Base-by-base conservation (phyloP, 2,888 invertebrate genomes). In the Clitarchus hookeri region DNA sequence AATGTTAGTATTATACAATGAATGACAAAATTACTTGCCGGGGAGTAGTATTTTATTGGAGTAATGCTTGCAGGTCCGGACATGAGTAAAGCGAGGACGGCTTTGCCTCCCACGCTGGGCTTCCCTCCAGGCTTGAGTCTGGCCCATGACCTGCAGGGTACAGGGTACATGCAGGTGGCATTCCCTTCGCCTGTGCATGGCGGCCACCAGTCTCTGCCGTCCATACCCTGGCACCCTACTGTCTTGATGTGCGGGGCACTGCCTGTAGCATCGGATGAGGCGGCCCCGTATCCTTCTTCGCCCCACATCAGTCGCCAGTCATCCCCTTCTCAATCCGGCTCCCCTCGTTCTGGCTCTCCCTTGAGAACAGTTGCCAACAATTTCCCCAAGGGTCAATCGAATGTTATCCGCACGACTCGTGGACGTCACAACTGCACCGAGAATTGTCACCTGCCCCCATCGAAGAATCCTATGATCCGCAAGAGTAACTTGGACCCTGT, bases 231-330 rank as follows among this genome's bases (percentile, higher is more conserved):
- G 87, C 87, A 87, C 44, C 86, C 87, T 23, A 27, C 86, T 27
- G 86, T 86, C 25, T 83, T 87, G 19, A 88, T 91, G 26, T 91
- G 91, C 87, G 87, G 91, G 26, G 78, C 83, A 53, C 90, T 91
- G 6, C 89, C 89, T 23, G 89, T 89, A 26, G 90, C 91, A 89
- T 90, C 89, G 65, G 88, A 89, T 6, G 89, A 89, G 82, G 86
- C 82, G 12, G 89, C 90, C 19, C 91, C 90, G 86, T 91, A 91
- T 87, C 89, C 91, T 85, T 92, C 94, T 88, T 96, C 96, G 84
- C 96, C 96, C 19, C 93, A 95, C 91, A 93, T 96, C 90, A 95
- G 95, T 90, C 94, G 94, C 89, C 94, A 94, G 89, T 95, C 96
- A 85, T 96, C 97, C 83, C 96, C 97, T 83, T 95, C 95, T 87